Evolutionary conservation across 2,113 vertebrate species (phyloP), one percentile per base, ranked within the genome.

Genomic region (Trogon surrucura): DNA sequence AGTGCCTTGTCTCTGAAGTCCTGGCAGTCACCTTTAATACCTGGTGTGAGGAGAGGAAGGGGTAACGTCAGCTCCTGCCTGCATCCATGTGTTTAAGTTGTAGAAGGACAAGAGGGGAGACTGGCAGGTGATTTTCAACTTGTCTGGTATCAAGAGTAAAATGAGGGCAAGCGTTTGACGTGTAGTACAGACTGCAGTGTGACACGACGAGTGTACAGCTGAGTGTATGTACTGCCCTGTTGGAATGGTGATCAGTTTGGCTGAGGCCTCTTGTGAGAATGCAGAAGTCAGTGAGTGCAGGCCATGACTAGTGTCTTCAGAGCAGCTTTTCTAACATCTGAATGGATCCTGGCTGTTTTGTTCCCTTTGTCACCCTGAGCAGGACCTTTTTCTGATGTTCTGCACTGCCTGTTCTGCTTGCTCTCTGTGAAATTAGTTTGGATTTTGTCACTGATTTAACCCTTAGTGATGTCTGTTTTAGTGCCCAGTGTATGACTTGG

Each of bases 401-500:
- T 50, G 27, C 30, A 25, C 44, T 85, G 13, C 79, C 32, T 77
- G n/a, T 72, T 87, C 44, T 73, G 54, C 7, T 78, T 83, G 9
- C 47, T 92, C 34, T 20, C 32, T 87, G 22, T 6, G 20, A 70
- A 62, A 82, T 50, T 26, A 57, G 7, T 66, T 80, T 16, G 11
- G 23, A 12, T 88, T 50, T 80, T 95, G 26, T 73, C 6, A 30
- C 48, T 62, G 12, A 14, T 73, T 83, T 95, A 95, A 95, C 69
- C 10, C 56, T 84, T 66, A 9, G 10, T 6, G 91, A 13, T 80
- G 19, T 90, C 36, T 94, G n/a, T 80, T 95, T 36, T 74, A 98
- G 98, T 98, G 98, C 91, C 98, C 98, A 1, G 98, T 98, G 44
- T 98, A 98, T 66, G 98, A 98, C 69, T 95, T 98, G 71, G 98